phyloP scores from a whole-genome alignment of 2,888 invertebrate species.

The Oxycera nigricornis region DNA sequence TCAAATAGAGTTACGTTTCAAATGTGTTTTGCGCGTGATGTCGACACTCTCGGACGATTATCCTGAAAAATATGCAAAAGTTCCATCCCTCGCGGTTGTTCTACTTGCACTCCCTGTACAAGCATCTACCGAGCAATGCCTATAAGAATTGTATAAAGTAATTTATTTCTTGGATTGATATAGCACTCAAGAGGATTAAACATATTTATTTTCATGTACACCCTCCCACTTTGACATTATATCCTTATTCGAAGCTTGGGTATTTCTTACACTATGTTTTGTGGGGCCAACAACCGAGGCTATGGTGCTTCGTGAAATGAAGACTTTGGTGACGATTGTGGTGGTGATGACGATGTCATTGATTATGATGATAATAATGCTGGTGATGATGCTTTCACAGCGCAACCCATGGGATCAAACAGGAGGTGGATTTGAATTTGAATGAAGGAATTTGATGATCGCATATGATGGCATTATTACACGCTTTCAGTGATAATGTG shows the following conservation, averaged over 20 bases:
- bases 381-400: neutral
- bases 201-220: conserved; percentile 5
- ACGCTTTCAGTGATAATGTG: neutral
- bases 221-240: neutral
- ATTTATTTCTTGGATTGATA: conserved; percentile 34
- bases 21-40: conserved; percentile 1
- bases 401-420: neutral
- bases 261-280: neutral
- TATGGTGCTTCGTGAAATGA: neutral
- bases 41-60: conserved; percentile 2
- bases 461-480: neutral
- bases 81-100: neutral
- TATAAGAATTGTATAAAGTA: neutral
- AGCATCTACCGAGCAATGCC: neutral
- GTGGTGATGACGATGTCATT: neutral
- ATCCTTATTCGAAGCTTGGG: conserved; percentile 7
- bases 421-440: neutral
- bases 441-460: neutral
- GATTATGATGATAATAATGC: neutral
- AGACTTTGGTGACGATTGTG: neutral
- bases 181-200: conserved; percentile 25
- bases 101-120: neutral
- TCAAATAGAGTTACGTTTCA: too few species aligned
- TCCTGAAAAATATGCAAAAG: conserved; percentile 16
- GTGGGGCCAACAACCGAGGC: neutral